phyloP scores from a whole-genome alignment of 35 echinoderm and acorn worm species.

The Lytechinus variegatus region DNA sequence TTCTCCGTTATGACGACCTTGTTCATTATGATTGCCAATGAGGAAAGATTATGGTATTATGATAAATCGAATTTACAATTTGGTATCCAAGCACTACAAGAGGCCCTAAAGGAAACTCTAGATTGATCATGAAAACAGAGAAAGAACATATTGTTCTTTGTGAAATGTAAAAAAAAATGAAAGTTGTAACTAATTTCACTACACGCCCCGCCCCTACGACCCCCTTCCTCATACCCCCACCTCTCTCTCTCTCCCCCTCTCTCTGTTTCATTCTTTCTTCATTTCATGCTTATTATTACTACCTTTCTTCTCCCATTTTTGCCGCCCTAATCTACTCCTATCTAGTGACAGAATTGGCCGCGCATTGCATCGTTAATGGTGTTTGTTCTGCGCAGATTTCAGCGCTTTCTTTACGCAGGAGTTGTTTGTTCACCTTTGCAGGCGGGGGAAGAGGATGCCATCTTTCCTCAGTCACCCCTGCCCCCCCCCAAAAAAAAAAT shows the following conservation, averaged over 20 bases:
- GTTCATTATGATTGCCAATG: neutral
- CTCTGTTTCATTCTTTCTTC: neutral
- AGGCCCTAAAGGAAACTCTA: neutral
- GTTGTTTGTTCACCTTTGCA: constrained; percentile 33
- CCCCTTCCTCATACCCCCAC: neutral
- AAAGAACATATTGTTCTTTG: neutral
- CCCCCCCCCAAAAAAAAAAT: neutral
- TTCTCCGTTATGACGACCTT: neutral
- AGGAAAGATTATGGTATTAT: neutral
- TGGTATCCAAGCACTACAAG: neutral
- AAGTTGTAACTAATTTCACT: neutral
- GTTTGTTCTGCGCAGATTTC: constrained; percentile 25
- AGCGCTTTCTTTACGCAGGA: constrained; percentile 13
- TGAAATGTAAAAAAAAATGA: neutral
- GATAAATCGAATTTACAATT: neutral
- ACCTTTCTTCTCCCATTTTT: neutral
- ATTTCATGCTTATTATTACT: too few relatives aligned
- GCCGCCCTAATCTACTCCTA: neutral
- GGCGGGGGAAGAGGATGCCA: neutral
- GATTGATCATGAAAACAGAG: neutral
- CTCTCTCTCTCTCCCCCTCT: neutral
- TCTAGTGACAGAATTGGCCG: constrained; percentile 21
- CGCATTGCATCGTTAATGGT: constrained; percentile 1
- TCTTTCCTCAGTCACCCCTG: neutral
- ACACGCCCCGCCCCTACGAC: neutral